Percentiles rank a stretch among this genome's conserved stretches.
phyloP scores from a whole-genome alignment of 2,113 vertebrate species.

The Chaetodon trifascialis region DNA sequence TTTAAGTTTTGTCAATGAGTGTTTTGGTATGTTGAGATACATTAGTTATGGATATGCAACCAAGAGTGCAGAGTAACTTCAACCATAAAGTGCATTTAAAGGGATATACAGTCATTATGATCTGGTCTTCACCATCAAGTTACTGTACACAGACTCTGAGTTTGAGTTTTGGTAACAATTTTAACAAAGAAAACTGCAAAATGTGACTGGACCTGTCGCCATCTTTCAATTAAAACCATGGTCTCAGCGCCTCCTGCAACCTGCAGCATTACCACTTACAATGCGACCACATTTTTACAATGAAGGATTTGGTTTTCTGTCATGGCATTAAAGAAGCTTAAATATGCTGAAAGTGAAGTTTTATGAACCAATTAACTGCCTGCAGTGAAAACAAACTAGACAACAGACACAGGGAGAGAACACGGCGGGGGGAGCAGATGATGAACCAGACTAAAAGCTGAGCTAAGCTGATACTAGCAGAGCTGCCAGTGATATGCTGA shows the following conservation, averaged over 20 bases:
- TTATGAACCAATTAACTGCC: conserved; percentile 21
- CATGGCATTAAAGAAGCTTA: not conserved
- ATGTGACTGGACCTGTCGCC: not conserved
- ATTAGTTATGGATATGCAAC: too few species aligned
- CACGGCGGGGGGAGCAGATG: conserved; percentile 25
- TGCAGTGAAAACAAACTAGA: conserved; percentile 15
- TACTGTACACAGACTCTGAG: not conserved
- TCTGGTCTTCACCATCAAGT: not conserved
- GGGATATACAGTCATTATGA: not conserved
- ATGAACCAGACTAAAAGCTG: conserved; percentile 52
- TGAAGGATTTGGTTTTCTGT: not conserved
- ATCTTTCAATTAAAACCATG: not conserved
- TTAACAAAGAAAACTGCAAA: not conserved
- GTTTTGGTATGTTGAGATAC: not conserved
- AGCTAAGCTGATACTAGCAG: conserved; percentile 59
- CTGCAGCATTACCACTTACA: conserved; percentile 2
- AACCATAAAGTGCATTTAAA: not conserved
- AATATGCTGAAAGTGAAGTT: not conserved
- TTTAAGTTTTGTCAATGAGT: not conserved
- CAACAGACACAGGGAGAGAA: not conserved
- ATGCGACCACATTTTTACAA: not conserved
- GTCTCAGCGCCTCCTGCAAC: not conserved
- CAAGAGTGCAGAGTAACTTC: not conserved
- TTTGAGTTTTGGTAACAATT: not conserved
- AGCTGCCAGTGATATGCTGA: conserved; percentile 51